Percentiles rank a stretch among this genome's conserved stretches.
These are phyloP conservation scores for Rhagoletis pomonella DNA, from an alignment of 1,140 invertebrate species.

Conservation along the genomic window DNA sequence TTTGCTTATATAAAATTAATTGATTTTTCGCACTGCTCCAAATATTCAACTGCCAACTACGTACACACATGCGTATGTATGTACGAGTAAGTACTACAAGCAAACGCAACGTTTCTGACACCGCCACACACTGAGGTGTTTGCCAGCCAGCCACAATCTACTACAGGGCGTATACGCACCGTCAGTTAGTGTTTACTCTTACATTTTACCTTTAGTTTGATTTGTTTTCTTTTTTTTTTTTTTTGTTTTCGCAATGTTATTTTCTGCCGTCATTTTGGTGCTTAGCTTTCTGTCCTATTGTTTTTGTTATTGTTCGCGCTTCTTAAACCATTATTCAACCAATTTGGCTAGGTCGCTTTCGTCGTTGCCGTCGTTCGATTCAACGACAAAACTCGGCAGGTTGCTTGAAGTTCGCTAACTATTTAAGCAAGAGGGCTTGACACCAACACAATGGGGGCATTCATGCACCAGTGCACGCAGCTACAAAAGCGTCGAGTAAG, in stretches of 20 bases:
- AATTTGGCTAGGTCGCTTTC: background rate
- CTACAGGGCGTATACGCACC: slow-evolving; percentile 28
- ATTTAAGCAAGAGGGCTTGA: background rate
- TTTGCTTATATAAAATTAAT: slow-evolving; percentile 41
- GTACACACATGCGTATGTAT: background rate
- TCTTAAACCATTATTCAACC: slow-evolving; percentile 16
- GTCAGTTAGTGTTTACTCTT: background rate
- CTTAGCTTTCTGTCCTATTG: background rate
- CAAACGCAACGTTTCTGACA: background rate
- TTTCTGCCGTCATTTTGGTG: background rate
- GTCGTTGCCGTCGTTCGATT: background rate
- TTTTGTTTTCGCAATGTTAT: background rate
- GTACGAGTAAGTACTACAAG: background rate
- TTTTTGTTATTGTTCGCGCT: background rate
- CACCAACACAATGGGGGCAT: background rate
- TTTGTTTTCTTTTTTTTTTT: background rate
- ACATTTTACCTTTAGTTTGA: slow-evolving; percentile 10
- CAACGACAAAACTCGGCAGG: background rate
- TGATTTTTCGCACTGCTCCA: background rate
- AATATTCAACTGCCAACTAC: background rate
- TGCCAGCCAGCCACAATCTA: background rate
- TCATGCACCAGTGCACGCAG: slow-evolving; percentile 10
- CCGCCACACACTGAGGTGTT: background rate
- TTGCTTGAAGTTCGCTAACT: background rate
- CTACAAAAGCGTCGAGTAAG: background rate